Evolutionary conservation across 1,140 invertebrate species (phyloP), one percentile per base, ranked within the genome.

Genomic region (Achatina immaculata): DNA sequence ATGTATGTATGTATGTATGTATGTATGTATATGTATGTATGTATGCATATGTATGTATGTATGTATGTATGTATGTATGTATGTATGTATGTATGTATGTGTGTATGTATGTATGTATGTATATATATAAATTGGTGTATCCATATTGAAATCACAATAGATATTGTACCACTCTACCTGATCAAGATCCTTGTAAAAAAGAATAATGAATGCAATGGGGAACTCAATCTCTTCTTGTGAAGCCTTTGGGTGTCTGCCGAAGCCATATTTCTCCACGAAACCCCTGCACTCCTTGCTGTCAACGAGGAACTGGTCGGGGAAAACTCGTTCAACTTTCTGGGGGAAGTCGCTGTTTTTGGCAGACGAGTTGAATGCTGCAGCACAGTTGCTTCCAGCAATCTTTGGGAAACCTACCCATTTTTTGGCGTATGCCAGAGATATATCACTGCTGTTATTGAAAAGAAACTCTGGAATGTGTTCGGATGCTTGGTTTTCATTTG

Each of bases 191-290:
- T 84, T 87, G 74, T 90, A 86, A 31, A 89, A 82, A 0, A 90
- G 66, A 42, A 90, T 85, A 72, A 83, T 89, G 81, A 85, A 91
- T 28, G 90, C 89, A 16, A 90, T 80, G 0, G 88, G 86, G 62
- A 88, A 89, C 7, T 83, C 55, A 14, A 51, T 21, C 75, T 89
- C 88, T 72, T 87, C 85, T 48, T 83, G 38, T 48, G 62, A 48
- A 19, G 77, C 51, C 0, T 9, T 36, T 6, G 38, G n/a, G 65
- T 78, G 68, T n/a, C 58, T 38, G 28, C 65, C 16, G 65, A 81
- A 83, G 19, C 75, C 79, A 48, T 62, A 78, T 2, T 45, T 38
- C 4, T 75, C 11, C 34, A 31, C 36, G 28, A 83, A 86, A 14
- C 28, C 28, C 19, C 48, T 24, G 72, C 80, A 82, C 34, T 76